Percentiles rank a stretch among this genome's conserved stretches.
phyloP scores from a whole-genome alignment of 1,140 invertebrate species.

The Eurytemora carolleeae region DNA sequence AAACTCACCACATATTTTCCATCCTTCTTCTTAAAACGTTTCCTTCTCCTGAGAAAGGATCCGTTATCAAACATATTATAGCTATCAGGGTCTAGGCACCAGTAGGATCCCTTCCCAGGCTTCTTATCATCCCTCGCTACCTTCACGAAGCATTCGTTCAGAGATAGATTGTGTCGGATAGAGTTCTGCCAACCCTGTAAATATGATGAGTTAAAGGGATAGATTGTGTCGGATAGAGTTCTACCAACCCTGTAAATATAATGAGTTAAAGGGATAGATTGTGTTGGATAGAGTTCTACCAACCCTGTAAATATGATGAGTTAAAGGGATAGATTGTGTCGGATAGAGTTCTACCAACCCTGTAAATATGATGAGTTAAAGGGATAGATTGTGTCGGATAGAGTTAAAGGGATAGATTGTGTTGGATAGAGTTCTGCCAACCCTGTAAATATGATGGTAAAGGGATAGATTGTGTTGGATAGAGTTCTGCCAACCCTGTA shows the following conservation, averaged over 20 bases:
- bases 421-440: slow-evolving; percentile 25
- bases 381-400: slow-evolving; percentile 25
- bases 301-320: slow-evolving; percentile 32
- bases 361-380: not conserved
- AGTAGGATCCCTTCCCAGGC: slow-evolving; percentile 88
- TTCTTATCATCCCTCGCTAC: slow-evolving; percentile 73
- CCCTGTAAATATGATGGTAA: not conserved
- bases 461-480: not conserved
- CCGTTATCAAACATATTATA: slow-evolving; percentile 99
- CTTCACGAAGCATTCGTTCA: slow-evolving; percentile 98
- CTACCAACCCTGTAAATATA: slow-evolving; percentile 34
- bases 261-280: not conserved
- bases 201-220: not conserved
- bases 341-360: slow-evolving; percentile 33
- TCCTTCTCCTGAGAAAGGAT: slow-evolving; percentile 65
- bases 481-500: not conserved
- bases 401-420: not conserved
- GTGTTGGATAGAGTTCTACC: slow-evolving; percentile 24
- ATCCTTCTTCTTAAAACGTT: slow-evolving; percentile 92
- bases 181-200: slow-evolving; percentile 53
- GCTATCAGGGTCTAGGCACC: slow-evolving; percentile 86
- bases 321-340: slow-evolving; percentile 25
- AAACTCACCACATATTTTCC: slow-evolving; percentile 23
- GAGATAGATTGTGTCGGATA: slow-evolving; percentile 82
- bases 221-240: slow-evolving; percentile 33